Conservation (phyloP, 2,113 vertebrate genomes). For the Reinhardtius hippoglossoides region DNA sequence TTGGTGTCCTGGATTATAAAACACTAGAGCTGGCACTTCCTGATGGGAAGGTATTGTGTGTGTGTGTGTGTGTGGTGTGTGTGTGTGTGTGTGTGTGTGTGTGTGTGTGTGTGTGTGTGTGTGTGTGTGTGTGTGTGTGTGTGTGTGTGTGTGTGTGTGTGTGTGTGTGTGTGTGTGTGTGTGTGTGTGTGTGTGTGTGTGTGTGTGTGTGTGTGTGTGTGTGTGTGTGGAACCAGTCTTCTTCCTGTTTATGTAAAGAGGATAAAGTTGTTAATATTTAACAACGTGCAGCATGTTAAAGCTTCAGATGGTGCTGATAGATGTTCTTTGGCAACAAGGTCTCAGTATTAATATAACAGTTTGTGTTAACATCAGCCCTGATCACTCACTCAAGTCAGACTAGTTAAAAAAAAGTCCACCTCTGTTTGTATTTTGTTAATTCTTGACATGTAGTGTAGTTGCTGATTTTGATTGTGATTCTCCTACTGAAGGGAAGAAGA, state of each 20-base stretch:
- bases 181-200: too few species aligned
- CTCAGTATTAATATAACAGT: constrained; percentile 22
- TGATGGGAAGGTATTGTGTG: constrained; percentile 81
- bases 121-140: too few species aligned
- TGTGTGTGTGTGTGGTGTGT: too few species aligned
- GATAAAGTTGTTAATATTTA: constrained; percentile 46
- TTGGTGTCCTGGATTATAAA: constrained; percentile 88
- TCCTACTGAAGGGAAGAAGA: constrained; percentile 82
- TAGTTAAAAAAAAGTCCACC: background rate
- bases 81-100: too few species aligned
- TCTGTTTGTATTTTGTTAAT: background rate
- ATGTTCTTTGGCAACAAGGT: constrained; percentile 36
- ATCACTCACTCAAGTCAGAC: constrained; percentile 10
- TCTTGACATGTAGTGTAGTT: background rate
- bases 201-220: too few species aligned
- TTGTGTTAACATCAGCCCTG: constrained; percentile 6
- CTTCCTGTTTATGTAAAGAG: background rate
- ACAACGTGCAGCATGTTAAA: constrained; percentile 7
- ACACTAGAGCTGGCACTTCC: constrained; percentile 79
- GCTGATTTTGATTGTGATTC: constrained; percentile 13
- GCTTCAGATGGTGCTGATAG: background rate
- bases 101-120: too few species aligned
- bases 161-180: too few species aligned
- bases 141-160: too few species aligned
- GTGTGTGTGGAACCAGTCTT: too few species aligned